A percentile compares a stretch with the other conserved stretches of the same genome.
Conservation (phyloP, 2,797 vertebrate species). For the Garrulus glandarius region DNA sequence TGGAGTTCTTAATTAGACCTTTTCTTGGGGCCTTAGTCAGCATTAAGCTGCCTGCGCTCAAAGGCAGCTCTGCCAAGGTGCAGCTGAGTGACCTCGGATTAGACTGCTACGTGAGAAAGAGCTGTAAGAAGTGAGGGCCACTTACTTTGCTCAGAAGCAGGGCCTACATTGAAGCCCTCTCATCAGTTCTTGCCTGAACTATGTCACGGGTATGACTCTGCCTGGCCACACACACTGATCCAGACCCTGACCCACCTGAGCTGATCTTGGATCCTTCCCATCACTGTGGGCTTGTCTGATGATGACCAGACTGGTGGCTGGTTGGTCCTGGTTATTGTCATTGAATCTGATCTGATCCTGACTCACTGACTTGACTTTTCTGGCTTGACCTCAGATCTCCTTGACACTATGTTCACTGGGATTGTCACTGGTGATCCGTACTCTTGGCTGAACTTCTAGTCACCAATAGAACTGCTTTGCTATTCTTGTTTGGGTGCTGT, state of each 20-base stretch:
- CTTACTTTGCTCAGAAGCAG: not conserved
- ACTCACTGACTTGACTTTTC: not conserved
- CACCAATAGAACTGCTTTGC: not conserved
- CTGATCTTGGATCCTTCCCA: not conserved
- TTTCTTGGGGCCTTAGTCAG: not conserved
- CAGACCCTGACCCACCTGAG: not conserved
- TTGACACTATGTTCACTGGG: not conserved
- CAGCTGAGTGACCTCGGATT: not conserved
- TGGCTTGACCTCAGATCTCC: not conserved
- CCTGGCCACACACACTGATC: not conserved
- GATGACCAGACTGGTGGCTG: not conserved
- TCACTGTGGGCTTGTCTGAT: not conserved
- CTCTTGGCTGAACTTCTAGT: not conserved
- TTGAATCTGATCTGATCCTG: not conserved
- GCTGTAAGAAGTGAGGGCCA: rapidly evolving
- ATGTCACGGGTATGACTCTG: rapidly evolving
- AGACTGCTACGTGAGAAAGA: not conserved
- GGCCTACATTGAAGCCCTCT: not conserved
- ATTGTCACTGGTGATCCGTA: not conserved
- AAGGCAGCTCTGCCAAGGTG: not conserved
- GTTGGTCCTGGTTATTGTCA: not conserved
- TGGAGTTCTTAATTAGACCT: not conserved
- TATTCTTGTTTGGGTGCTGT: not conserved
- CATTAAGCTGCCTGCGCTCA: not conserved
- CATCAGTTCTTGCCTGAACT: not conserved